A percentile compares a stretch with the other conserved stretches of the same genome.
phyloP scores from a whole-genome alignment of 2,888 invertebrate genomes.

The Heliconius hortense region DNA sequence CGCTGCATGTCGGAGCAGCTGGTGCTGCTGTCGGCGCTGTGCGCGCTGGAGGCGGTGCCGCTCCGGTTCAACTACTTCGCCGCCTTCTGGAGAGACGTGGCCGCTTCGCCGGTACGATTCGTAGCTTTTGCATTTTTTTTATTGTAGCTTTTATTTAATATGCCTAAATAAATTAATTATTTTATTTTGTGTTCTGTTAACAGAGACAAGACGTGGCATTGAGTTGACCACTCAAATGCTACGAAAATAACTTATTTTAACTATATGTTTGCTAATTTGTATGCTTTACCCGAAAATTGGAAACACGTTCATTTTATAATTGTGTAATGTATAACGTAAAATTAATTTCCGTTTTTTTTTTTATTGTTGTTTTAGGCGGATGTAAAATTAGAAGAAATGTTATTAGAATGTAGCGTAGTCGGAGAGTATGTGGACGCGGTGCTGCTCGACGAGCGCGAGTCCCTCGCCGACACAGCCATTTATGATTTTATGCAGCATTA shows the following conservation, averaged over 20 bases:
- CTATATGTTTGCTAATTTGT: not conserved
- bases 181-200: not conserved
- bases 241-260: not conserved
- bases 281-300: not conserved
- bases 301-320: not conserved
- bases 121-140: not conserved
- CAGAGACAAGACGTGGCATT: not conserved
- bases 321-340: not conserved
- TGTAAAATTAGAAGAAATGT: slow-evolving; percentile 89
- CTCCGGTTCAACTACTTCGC: slow-evolving; percentile 94
- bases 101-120: slow-evolving; percentile 84
- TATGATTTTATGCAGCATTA: slow-evolving; percentile 94
- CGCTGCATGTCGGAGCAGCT: slow-evolving; percentile 93
- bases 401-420: slow-evolving; percentile 91
- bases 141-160: not conserved
- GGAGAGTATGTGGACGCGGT: slow-evolving; percentile 96
- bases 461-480: slow-evolving; percentile 91
- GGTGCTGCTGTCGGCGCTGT: slow-evolving; percentile 92
- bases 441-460: slow-evolving; percentile 91
- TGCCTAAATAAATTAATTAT: not conserved
- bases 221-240: too few relatives aligned
- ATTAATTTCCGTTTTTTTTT: not conserved
- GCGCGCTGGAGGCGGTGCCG: slow-evolving; percentile 95
- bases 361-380: slow-evolving; percentile 82
- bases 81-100: slow-evolving; percentile 95